These are phyloP conservation scores for Caenorhabditis latens DNA, from an alignment of 1,140 invertebrate genomes.

Conservation along the genomic window DNA sequence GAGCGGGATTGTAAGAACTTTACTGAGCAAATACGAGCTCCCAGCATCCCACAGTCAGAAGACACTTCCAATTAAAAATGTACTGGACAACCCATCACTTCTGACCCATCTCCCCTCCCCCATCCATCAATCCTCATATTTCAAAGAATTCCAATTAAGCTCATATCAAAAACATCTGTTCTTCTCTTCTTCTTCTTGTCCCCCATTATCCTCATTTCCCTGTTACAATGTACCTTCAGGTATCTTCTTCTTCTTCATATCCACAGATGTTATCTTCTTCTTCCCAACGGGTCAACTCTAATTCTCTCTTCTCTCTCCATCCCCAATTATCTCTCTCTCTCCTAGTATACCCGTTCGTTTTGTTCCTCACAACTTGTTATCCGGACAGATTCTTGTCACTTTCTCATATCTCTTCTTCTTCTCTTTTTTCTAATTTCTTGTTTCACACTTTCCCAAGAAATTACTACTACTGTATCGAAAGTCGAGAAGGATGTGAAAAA, in stretches of 20 bases:
- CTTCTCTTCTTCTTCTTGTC: not conserved
- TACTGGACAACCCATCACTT: too few species aligned
- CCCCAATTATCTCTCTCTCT: not conserved
- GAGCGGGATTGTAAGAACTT: too few species aligned
- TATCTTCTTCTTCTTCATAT: conserved; percentile 13
- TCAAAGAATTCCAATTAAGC: too few species aligned
- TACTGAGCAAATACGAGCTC: too few species aligned
- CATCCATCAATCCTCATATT: too few species aligned
- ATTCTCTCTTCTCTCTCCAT: not conserved
- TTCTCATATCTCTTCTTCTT: not conserved
- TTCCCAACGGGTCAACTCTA: not conserved
- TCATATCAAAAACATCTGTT: conserved; percentile 8
- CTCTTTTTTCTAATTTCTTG: not conserved
- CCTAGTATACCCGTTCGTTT: not conserved
- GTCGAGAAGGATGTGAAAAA: not conserved
- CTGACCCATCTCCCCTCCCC: too few species aligned
- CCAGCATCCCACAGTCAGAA: too few species aligned
- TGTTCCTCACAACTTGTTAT: not conserved
- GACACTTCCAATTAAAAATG: too few species aligned
- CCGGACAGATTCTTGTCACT: not conserved
- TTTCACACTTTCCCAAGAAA: conserved; percentile 14
- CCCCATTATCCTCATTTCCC: not conserved
- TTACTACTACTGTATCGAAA: not conserved
- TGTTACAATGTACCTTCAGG: not conserved
- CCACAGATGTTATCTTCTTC: conserved; percentile 32